phyloP scores from a whole-genome alignment of 2,113 vertebrate species.

The Deroptyus accipitrinus region DNA sequence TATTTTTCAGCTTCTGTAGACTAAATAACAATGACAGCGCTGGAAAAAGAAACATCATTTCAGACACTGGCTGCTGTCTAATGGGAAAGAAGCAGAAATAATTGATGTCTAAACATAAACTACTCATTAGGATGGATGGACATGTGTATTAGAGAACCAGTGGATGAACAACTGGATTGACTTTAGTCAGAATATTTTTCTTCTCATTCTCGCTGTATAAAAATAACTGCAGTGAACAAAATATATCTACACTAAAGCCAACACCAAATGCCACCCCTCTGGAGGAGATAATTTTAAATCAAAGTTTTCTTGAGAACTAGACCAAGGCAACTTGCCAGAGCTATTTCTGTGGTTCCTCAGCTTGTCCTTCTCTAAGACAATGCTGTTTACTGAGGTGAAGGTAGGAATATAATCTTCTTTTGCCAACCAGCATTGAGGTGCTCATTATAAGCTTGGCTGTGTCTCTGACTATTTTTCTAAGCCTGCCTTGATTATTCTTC shows the following conservation, averaged over 20 bases:
- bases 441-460: not conserved
- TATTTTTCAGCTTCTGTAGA: conserved; percentile 1
- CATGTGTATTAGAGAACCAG: not conserved
- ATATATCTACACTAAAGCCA: not conserved
- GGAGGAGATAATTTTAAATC: not conserved
- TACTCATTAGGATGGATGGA: not conserved
- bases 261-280: not conserved
- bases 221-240: not conserved
- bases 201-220: not conserved
- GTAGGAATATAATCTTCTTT: not conserved
- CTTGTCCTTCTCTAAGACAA: not conserved
- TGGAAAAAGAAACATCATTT: conserved; percentile 30
- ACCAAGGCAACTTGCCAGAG: not conserved
- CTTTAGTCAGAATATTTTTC: not conserved
- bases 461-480: not conserved
- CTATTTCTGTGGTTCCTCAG: not conserved
- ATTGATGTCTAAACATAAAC: not conserved
- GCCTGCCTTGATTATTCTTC: not conserved
- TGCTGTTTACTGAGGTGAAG: not conserved
- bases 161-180: not conserved
- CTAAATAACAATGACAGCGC: conserved; percentile 26
- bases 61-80: not conserved
- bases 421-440: not conserved
- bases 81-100: conserved; percentile 11
- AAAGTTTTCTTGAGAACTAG: not conserved